phyloP scores from a whole-genome alignment of 1,140 invertebrate species.

The Copidosoma floridanum region DNA sequence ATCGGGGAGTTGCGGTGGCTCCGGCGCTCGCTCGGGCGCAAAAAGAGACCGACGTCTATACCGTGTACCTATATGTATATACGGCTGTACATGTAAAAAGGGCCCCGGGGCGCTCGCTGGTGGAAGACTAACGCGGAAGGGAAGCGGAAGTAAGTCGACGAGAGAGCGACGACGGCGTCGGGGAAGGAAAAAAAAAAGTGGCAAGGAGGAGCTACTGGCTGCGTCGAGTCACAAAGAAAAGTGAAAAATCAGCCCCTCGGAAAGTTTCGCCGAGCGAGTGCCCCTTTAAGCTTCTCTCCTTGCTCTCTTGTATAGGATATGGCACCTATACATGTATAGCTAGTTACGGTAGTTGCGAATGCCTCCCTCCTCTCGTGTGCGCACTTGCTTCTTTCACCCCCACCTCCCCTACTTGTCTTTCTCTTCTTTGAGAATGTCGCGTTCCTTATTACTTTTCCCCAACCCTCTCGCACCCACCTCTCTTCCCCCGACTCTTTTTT shows the following conservation, averaged over 20 bases:
- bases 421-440: background rate
- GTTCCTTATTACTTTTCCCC: too few species aligned
- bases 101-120: background rate
- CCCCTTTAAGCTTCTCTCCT: constrained; percentile 7
- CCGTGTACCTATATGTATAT: too few species aligned
- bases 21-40: background rate
- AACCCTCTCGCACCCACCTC: too few species aligned
- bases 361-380: background rate
- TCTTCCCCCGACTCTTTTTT: too few species aligned
- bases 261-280: constrained; percentile 3
- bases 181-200: too few species aligned
- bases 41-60: background rate
- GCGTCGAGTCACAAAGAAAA: constrained; percentile 5
- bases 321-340: too few species aligned
- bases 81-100: too few species aligned
- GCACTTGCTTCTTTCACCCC: background rate
- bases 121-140: constrained; percentile 17
- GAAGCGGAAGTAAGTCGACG: constrained; percentile 20
- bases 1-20: background rate
- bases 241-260: constrained; percentile 22
- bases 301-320: too few species aligned
- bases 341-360: too few species aligned
- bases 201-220: background rate
- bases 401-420: background rate
- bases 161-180: too few species aligned